phyloP scores from a whole-genome alignment of 2,888 invertebrate species.

The Allygus modestus region DNA sequence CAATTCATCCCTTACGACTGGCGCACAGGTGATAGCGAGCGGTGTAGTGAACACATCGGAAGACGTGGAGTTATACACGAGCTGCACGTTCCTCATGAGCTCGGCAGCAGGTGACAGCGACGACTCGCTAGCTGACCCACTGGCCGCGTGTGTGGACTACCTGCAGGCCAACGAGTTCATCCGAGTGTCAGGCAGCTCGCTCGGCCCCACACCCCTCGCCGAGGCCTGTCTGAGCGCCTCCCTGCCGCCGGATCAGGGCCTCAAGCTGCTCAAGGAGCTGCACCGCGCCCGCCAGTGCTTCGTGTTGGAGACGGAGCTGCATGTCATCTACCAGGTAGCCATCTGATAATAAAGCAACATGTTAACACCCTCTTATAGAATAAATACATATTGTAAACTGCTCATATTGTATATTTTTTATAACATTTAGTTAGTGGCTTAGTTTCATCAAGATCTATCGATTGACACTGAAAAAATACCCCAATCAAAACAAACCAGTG shows the following conservation, averaged over 20 bases:
- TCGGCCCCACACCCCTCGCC: conserved; percentile 90
- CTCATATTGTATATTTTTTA: no score
- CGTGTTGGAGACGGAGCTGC: conserved; percentile 95
- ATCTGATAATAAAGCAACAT: no score
- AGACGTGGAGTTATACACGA: conserved; percentile 87
- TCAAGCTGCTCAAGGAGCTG: conserved; percentile 92
- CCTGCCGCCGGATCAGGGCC: conserved; percentile 95
- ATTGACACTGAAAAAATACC: no score
- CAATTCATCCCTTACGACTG: no score
- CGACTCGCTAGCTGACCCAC: conserved; percentile 73
- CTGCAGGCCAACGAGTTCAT: conserved; percentile 90
- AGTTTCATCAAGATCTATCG: no score
- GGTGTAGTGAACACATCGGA: conserved; percentile 85
- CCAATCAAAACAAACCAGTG: no score
- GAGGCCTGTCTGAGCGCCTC: conserved; percentile 95
- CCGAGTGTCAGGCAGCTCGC: conserved; percentile 73
- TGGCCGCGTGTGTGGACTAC: conserved; percentile 80
- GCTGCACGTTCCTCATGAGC: conserved; percentile 82
- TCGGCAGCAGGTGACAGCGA: conserved; percentile 40
- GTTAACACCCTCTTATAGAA: not conserved
- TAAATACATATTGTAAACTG: no score
- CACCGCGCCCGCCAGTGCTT: conserved; percentile 93
- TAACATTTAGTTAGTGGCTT: no score
- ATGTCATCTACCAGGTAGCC: conserved; percentile 94
- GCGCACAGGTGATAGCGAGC: conserved; percentile 86